phyloP scores from a whole-genome alignment of 1,140 invertebrate species.

The Drosophila gunungcola region DNA sequence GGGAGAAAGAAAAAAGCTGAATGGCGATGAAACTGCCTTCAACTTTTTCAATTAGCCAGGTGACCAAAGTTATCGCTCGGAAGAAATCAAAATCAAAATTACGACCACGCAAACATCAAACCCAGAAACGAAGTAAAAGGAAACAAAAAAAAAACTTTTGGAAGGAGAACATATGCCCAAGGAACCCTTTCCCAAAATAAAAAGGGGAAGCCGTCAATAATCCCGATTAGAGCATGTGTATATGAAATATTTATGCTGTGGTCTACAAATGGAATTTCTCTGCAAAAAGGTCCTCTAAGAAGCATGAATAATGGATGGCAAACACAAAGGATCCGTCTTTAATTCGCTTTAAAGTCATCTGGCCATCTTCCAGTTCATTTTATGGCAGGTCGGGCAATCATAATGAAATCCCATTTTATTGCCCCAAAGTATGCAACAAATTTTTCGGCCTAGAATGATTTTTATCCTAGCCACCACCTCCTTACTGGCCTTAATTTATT shows the following conservation, averaged over 20 bases:
- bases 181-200: conserved; percentile 14
- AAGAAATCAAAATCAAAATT: conserved; percentile 68
- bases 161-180: conserved; percentile 3
- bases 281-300: conserved; percentile 22
- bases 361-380: conserved; percentile 42
- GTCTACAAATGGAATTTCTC: conserved; percentile 37
- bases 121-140: conserved; percentile 5
- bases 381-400: conserved; percentile 46
- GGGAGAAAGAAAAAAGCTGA: neutral
- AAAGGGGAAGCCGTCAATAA: conserved; percentile 25
- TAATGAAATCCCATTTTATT: conserved; percentile 59
- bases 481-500: conserved; percentile 66
- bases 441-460: conserved; percentile 14
- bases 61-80: conserved; percentile 68
- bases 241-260: conserved; percentile 61
- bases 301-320: conserved; percentile 37
- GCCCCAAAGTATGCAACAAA: conserved; percentile 54
- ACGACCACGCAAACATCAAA: conserved; percentile 33
- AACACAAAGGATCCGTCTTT: conserved; percentile 17
- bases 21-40: conserved; percentile 51
- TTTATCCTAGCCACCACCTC: conserved; percentile 9
- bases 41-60: conserved; percentile 75
- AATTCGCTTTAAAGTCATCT: conserved; percentile 51
- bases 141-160: neutral
- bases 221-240: conserved; percentile 55